A percentile compares a stretch with the other conserved stretches of the same genome.
These are phyloP conservation scores for Thelaira solivaga DNA, from an alignment of 2,888 invertebrate species.

Conservation along the genomic window DNA sequence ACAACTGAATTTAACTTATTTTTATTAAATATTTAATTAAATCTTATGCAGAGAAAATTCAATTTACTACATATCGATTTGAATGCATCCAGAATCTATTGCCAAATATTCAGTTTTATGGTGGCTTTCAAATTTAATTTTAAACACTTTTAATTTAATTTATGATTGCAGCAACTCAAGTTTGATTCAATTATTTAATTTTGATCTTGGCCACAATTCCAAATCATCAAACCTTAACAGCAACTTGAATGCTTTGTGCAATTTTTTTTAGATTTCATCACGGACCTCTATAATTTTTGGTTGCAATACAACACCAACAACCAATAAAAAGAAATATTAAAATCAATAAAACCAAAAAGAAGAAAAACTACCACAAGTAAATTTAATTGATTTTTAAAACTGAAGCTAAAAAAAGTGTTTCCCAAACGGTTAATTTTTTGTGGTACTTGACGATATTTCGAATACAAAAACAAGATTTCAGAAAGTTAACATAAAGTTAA, in stretches of 20 bases:
- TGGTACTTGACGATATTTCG: too few species aligned
- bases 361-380: constrained; percentile 30
- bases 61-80: too few species aligned
- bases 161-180: constrained; percentile 29
- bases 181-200: constrained; percentile 45
- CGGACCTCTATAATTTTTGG: constrained; percentile 39
- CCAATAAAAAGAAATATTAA: constrained; percentile 20
- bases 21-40: too few species aligned
- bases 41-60: too few species aligned
- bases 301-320: neutral
- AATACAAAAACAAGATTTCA: too few species aligned
- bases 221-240: constrained; percentile 10
- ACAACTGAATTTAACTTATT: too few species aligned
- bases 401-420: too few species aligned
- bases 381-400: constrained; percentile 11
- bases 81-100: too few species aligned
- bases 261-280: constrained; percentile 48
- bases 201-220: constrained; percentile 59
- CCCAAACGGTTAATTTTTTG: neutral
- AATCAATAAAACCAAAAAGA: constrained; percentile 4
- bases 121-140: too few species aligned
- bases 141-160: constrained; percentile 4
- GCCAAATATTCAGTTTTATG: too few species aligned
- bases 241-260: neutral
- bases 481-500: too few species aligned